These are phyloP conservation scores for Oscarella lobularis DNA, from an alignment of 37 sponge, comb jelly and placozoan genomes.

Conservation along the genomic window DNA sequence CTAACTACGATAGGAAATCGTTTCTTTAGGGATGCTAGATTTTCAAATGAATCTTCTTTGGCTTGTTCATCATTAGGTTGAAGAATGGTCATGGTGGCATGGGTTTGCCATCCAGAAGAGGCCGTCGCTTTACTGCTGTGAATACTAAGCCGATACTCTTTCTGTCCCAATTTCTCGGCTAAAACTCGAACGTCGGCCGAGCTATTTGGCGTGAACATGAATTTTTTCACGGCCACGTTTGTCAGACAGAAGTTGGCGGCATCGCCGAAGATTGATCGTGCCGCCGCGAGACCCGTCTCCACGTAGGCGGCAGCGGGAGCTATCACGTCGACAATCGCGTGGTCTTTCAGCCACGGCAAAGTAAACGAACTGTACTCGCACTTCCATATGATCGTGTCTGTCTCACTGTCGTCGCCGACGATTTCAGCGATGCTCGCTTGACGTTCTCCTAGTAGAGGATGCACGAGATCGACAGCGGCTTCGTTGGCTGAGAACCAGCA, in stretches of 20 bases:
- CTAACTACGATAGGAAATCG: too few species aligned
- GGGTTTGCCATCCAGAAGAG: too few species aligned
- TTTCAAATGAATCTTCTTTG: too few species aligned
- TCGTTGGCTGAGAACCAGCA: not conserved
- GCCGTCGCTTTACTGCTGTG: too few species aligned
- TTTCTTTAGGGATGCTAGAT: too few species aligned
- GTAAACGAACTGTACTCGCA: not conserved
- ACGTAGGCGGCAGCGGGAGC: not conserved
- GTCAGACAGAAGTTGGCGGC: not conserved
- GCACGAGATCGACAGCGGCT: not conserved
- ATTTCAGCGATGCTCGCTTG: not conserved
- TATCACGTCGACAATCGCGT: not conserved
- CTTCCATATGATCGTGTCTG: not conserved
- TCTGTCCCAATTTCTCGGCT: too few species aligned
- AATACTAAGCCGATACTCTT: too few species aligned
- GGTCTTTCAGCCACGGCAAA: not conserved
- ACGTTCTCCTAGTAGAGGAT: not conserved
- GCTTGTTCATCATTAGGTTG: too few species aligned
- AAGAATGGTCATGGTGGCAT: too few species aligned
- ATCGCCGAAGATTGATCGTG: not conserved
- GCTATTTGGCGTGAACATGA: not conserved
- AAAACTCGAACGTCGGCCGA: not conserved
- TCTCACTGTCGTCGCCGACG: too few species aligned
- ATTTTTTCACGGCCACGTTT: not conserved
- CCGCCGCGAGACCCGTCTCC: not conserved